Evolutionary conservation across 2,113 vertebrate genomes (phyloP).

Genomic region (Spizaetus ornatus): DNA sequence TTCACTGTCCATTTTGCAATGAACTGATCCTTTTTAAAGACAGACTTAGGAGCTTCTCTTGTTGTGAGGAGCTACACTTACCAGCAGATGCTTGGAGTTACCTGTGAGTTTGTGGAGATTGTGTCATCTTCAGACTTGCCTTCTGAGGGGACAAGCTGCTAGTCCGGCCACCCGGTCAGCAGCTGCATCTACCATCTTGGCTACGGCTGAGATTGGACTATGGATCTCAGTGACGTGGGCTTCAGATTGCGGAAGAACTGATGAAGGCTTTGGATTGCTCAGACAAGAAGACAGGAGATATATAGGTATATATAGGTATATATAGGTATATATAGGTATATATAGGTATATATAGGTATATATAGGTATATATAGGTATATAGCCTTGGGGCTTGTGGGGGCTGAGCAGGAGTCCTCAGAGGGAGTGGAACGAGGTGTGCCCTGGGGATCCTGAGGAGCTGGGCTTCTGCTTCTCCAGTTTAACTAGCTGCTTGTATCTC

Average conservation of each 20-base stretch:
- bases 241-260: background rate
- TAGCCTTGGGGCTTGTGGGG: background rate
- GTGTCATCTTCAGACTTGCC: background rate
- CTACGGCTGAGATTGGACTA: background rate
- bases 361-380: background rate
- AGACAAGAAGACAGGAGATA: background rate
- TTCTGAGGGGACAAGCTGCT: background rate
- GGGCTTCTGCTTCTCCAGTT: background rate
- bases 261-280: background rate
- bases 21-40: background rate
- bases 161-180: background rate
- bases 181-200: background rate
- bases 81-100: background rate
- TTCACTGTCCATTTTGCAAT: background rate
- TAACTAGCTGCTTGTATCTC: background rate
- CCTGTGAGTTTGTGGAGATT: background rate
- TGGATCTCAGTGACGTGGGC: background rate
- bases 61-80: background rate
- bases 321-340: background rate
- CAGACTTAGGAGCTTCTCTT: background rate
- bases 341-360: background rate
- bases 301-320: no score
- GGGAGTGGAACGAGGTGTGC: background rate
- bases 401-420: background rate
- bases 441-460: background rate